Base-by-base conservation (phyloP, 1,140 invertebrate species). In the Cherax destructor region DNA sequence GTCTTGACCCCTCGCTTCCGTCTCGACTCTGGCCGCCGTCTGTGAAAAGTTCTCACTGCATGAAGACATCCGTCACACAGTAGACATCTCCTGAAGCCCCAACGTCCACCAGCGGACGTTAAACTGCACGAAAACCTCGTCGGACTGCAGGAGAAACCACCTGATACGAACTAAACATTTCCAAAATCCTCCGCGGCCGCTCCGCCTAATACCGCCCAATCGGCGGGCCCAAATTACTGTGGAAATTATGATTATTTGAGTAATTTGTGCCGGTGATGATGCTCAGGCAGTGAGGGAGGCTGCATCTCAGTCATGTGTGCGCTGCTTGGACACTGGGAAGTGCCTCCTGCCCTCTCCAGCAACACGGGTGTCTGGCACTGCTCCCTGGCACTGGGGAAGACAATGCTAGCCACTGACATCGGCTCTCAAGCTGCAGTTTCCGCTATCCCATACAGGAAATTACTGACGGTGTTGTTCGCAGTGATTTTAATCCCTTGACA, bases 211-310 rank as follows among this genome's bases (percentile, higher is more conserved):
- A 91, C 88, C 88, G 76, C 86, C 83, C 79, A 86, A 86, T 92
- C 85, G 83, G 61, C 80, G 80, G 90, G 90, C 65, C 90, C 90
- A 91, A 91, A 91, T 91, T 91, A 91, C 90, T 91, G 90, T 81
- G 90, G 90, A 91, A 91, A 91, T 91, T 91, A 91, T 91, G 90
- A 91, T 91, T 91, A 91, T 91, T 91, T 91, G 90, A 91, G 90
- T 91, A 91, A 91, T 91, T 91, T 91, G 90, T 91, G 84, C 90
- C 50, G 90, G 90, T 91, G 90, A 91, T 91, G 90, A 91, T 91
- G 90, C 78, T 83, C 59, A 86, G 90, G 56, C 77, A 59, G 90
- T 24, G 76, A 61, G 24, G 84, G 90, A 91, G 47, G 83, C 90
- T 81, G 90, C 90, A 91, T 91, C 90, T 91, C 90, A 91, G 90